Conservation (phyloP, 2,113 vertebrate genomes). For the Albula goreensis region DNA sequence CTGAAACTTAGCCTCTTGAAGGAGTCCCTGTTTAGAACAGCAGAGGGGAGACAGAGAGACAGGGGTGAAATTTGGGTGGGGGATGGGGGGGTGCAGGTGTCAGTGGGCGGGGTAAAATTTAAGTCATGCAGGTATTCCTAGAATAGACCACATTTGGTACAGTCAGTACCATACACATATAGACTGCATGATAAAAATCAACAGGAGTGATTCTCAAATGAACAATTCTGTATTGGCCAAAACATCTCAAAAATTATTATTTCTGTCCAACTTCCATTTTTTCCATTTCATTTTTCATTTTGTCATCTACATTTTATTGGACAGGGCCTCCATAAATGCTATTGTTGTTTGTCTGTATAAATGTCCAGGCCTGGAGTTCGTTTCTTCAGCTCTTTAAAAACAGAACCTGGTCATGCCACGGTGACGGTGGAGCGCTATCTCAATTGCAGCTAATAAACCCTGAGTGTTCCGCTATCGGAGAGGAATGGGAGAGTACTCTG, state of each 20-base stretch:
- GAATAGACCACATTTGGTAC: background rate
- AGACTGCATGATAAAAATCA: background rate
- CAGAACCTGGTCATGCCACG: no score
- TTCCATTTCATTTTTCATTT: background rate
- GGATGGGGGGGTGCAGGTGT: background rate
- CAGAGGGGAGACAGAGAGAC: constrained; percentile 30
- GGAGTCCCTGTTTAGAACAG: constrained; percentile 62
- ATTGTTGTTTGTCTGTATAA: no score
- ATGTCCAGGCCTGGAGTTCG: no score
- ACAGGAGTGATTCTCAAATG: background rate
- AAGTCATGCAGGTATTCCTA: background rate
- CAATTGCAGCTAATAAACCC: no score
- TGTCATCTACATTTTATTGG: background rate
- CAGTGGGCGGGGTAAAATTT: background rate
- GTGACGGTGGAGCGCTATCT: no score
- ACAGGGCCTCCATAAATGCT: no score
- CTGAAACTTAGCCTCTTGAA: constrained; percentile 75
- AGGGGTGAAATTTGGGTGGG: background rate
- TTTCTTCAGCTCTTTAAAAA: no score
- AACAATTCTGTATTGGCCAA: no score
- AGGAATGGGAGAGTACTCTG: no score
- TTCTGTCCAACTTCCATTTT: background rate
- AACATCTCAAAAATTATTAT: no score
- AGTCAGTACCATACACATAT: background rate
- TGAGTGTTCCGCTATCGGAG: no score